Evolutionary conservation across 2,113 vertebrate species (phyloP), one percentile per base, ranked within the genome.

Genomic region (Myiozetetes cayanensis): DNA sequence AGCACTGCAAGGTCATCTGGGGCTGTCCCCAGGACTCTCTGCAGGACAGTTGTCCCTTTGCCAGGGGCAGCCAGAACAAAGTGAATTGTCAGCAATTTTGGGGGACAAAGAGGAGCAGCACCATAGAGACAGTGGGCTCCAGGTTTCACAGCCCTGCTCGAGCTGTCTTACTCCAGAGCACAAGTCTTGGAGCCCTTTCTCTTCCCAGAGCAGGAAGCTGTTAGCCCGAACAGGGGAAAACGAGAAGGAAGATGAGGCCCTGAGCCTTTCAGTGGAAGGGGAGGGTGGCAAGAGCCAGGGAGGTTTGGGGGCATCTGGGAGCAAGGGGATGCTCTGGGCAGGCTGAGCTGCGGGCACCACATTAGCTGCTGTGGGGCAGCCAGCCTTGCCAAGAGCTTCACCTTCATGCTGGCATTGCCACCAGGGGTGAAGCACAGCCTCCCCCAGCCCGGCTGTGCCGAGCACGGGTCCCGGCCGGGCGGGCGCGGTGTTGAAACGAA

Each of bases 1-100:
- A 20, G n/a, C 27, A 13, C 46, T 18, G 72, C 76, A 1, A 1
- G 31, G 52, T 10, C 0, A 0, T 24, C 3, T 14, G n/a, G 80
- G 72, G 35, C 68, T 62, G 73, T 76, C 50, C 86, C 37, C 41
- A 31, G 56, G 49, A 52, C 63, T 87, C 62, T 33, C 35, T 55
- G 31, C 44, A 28, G 31, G 66, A 50, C 8, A 16, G 53, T 43
- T 84, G 63, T 63, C 43, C 27, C 56, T 44, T n/a, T 80, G 67
- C 46, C 31, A 56, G 41, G 49, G 37, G 9, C 21, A 79, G 8
- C 44, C 79, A 30, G 80, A 58, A 25, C 49, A 14, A 73, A 62
- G 41, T 6, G 31, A 91, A 65, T 71, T 81, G 65, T 41, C 70
- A 52, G 33, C 70, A 61, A 2, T 12, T 72, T 75, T 4, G 8